Evolutionary conservation across 1,140 invertebrate genomes (phyloP), one percentile per base, ranked within the genome.

Genomic region (Drosophila tristis): DNA sequence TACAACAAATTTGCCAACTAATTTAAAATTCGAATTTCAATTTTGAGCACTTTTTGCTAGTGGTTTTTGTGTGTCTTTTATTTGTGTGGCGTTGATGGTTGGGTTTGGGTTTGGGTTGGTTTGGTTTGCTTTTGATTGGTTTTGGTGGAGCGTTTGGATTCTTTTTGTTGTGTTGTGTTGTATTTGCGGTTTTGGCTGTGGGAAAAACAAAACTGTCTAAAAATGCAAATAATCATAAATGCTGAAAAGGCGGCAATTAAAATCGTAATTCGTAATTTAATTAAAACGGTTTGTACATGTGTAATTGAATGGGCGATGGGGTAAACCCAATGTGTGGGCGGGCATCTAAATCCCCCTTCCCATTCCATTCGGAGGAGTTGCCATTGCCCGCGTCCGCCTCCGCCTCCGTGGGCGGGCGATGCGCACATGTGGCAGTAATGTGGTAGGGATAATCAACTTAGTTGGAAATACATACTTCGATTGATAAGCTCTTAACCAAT

Each of bases 1-100:
- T 82, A 79, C 82, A 86, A 87, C 78, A 76, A 82, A 87, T 87
- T 86, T 67, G 82, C 80, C 82, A 86, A 86, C 82, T 87, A 87
- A 86, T 86, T 86, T 71, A 55, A 86, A 86, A 79, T 87, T 82
- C 57, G 60, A 67, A 78, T 86, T 86, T 86, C 59, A 78, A 71
- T 87, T 87, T 80, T 43, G 53, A 65, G 57, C 72, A 66, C 44
- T 76, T 82, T 60, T 75, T 75, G 64, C 55, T 71, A 58, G 71
- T 82, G 56, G 66, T 64, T 63, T 61, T 61, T 53, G 45, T 54
- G 45, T 54, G 54, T 72, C 51, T 62, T 50, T 74, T 74, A 16
- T 60, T 50, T 63, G 67, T 67, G 35, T 39, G 35, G 35, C 35
- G 4, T 39, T 39, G 35, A 39, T 39, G 35, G 35, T 39, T 39